phyloP scores from a whole-genome alignment of 2,888 invertebrate species.

The Nomada lathburiana region DNA sequence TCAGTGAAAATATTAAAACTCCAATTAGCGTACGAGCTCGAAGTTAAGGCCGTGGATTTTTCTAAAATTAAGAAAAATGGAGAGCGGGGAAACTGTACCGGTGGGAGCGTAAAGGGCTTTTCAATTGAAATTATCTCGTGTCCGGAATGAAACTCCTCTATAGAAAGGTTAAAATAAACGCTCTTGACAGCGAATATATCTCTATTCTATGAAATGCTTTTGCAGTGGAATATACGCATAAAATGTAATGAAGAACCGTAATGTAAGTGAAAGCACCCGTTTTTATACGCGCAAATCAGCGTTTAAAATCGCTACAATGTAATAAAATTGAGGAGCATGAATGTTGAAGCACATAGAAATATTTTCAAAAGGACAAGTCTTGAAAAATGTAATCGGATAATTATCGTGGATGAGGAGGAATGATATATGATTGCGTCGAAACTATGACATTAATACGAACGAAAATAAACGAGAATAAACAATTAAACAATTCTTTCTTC shows the following conservation, averaged over 20 bases:
- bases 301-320: too few species aligned
- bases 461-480: too few species aligned
- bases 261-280: background rate
- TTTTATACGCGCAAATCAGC: background rate
- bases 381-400: too few species aligned
- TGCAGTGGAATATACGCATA: slow-evolving; percentile 16
- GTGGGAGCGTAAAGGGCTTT: slow-evolving; percentile 22
- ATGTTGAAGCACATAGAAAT: too few species aligned
- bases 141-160: slow-evolving; percentile 1
- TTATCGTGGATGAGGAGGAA: too few species aligned
- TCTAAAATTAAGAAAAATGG: slow-evolving; percentile 9
- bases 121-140: slow-evolving; percentile 23
- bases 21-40: background rate
- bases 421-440: too few species aligned
- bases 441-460: too few species aligned
- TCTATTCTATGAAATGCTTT: slow-evolving; percentile 6
- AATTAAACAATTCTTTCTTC: too few species aligned
- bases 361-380: too few species aligned
- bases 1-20: background rate
- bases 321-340: too few species aligned
- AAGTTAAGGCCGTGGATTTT: background rate
- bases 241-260: slow-evolving; percentile 21
- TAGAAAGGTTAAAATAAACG: slow-evolving; percentile 20
- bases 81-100: background rate
- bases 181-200: background rate